Conservation (phyloP, 2,113 vertebrate species). For the Pampusana beccarii region DNA sequence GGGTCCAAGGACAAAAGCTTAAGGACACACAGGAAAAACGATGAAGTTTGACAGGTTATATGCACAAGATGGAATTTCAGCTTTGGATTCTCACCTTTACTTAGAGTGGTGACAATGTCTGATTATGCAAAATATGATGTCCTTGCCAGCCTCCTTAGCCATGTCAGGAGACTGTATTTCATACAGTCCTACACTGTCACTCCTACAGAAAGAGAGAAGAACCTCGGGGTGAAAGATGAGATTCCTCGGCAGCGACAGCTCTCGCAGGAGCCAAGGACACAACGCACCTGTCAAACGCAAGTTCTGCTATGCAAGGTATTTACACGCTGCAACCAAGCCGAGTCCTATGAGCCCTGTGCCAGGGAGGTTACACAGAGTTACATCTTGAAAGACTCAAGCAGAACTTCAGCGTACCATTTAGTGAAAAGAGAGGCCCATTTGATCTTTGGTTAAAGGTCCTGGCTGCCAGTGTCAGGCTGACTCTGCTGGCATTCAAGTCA, state of each 20-base stretch:
- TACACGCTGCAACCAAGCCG: not conserved
- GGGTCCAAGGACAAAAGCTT: not conserved
- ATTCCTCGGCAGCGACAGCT: rapidly evolving
- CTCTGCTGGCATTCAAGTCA: not conserved
- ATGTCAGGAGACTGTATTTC: not conserved
- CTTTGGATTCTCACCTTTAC: not conserved
- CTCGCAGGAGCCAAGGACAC: not conserved
- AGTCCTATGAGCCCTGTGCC: not conserved
- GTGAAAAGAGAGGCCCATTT: rapidly evolving
- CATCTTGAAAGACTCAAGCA: not conserved
- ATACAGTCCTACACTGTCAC: not conserved
- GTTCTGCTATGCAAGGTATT: not conserved
- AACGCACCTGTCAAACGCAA: rapidly evolving
- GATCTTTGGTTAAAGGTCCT: not conserved
- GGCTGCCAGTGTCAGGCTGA: not conserved
- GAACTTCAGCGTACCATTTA: rapidly evolving
- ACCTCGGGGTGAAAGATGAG: not conserved
- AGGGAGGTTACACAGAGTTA: not conserved
- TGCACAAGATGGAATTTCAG: not conserved
- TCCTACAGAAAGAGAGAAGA: not conserved
- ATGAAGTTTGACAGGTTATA: not conserved
- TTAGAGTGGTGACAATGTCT: not conserved
- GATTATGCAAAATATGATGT: not conserved
- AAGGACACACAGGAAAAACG: not conserved
- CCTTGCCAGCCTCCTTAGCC: not conserved